Percentiles rank a stretch among this genome's conserved stretches.
Evolutionary conservation across 2,797 vertebrate species (phyloP).

Genomic region (Benthosema pterotum): DNA sequence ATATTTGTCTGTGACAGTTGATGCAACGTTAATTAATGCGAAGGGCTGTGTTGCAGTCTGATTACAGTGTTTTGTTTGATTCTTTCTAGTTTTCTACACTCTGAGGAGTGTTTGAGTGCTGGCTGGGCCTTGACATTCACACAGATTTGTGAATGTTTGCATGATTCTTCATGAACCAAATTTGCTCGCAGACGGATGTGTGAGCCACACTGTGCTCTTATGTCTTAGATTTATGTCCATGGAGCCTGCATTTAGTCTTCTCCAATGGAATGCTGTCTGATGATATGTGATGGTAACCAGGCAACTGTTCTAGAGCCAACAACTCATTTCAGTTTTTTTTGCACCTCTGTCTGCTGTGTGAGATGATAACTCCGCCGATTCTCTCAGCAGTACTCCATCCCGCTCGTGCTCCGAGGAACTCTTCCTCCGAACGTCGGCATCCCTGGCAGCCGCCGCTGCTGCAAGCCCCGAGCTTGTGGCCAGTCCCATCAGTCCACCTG

Average conservation of each 20-base stretch:
- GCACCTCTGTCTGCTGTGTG: not conserved
- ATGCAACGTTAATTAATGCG: conserved; percentile 39
- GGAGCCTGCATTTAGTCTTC: conserved; percentile 28
- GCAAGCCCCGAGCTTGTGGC: conserved; percentile 27
- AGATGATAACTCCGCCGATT: conserved; percentile 34
- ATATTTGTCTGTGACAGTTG: too few species aligned
- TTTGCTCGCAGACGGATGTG: conserved; percentile 37
- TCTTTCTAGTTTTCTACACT: not conserved
- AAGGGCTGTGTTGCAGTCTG: conserved; percentile 14
- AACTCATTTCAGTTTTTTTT: not conserved
- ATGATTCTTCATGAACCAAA: conserved; percentile 21
- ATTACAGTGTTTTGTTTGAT: conserved; percentile 37
- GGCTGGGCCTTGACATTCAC: not conserved
- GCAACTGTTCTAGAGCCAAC: conserved; percentile 35
- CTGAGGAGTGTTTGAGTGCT: not conserved
- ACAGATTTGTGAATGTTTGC: conserved; percentile 1
- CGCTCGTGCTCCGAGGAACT: conserved; percentile 74
- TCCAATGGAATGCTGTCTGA: conserved; percentile 50
- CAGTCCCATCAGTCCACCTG: conserved; percentile 19
- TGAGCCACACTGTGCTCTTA: conserved; percentile 31
- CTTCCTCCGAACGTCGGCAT: conserved; percentile 46
- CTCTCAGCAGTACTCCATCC: conserved; percentile 73
- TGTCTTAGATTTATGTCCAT: conserved; percentile 44
- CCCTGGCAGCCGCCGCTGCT: conserved; percentile 28
- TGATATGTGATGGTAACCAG: conserved; percentile 50